Base-by-base conservation (phyloP, 2,888 invertebrate species). In the Patella caerulea region DNA sequence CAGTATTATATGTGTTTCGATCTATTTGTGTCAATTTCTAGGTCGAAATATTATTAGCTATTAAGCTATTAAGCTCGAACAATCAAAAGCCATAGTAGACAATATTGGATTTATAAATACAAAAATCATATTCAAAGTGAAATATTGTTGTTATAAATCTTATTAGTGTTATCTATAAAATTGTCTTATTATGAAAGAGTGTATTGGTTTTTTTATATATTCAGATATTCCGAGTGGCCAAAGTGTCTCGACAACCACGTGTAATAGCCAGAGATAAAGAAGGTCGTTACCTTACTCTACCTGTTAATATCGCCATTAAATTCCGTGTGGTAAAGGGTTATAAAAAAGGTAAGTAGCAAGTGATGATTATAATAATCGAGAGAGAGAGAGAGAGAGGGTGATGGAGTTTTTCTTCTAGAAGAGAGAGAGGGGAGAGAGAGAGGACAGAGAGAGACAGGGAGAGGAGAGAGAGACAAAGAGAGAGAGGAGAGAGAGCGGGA, bases 291-390 rank as follows among this genome's bases (percentile, higher is more conserved):
- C 65, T 65, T n/a, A 65, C 65, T 11, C n/a, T 65, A 2, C 65
- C 65, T 9, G 65, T 19, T 15, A 19, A 65, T 12, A 19, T 65
- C 15, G 15, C 17, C 17, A 19, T 65, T n/a, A 70, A 74, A 65
- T 74, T 74, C 59, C 59, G 65, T 15, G 15, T 59, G 0, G 74
- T 74, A 2, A 56, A 34, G 29, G 59, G 59, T 52, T 19, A 65
- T 11, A 74, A 15, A 29, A 65, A 74, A 34, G 65, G 74, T 74
- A 69, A 45, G 56, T 65, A 19, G n/a, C 59, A 34, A 9, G 45
- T 17, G 29, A 52, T 52, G 52, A 17, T 19, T 7, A 24, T 24
- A 74, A 45, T 12, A 59, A 2, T 14, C 2, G 65, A 59, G 45
- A 74, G 24, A 19, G n/a, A 53, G 55, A 59, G 2, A 74, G n/a